Evolutionary conservation across 2,797 vertebrate species (phyloP), one percentile per base, ranked within the genome.

Genomic region (Mionectes olivaceus): DNA sequence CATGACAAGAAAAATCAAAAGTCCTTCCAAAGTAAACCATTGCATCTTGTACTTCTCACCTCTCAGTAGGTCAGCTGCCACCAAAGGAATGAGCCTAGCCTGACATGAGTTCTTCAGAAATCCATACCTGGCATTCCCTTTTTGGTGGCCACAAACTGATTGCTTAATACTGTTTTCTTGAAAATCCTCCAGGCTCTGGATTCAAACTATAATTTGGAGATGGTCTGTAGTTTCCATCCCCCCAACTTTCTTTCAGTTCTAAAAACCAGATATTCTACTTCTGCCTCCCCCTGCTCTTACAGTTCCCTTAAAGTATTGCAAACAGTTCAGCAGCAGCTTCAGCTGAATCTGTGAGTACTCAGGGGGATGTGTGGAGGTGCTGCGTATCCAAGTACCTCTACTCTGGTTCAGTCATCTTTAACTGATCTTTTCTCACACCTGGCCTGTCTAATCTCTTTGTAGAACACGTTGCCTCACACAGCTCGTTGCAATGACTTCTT

Each of bases 401-500:
- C 68, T 68, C 69, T 76, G 77, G 11, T 73, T 81, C 83, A 70
- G 27, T n/a, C 68, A 32, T 73, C 55, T 73, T 67, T 69, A 78
- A 52, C 77, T 85, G 77, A 65, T 86, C 55, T 55, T 56, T 71
- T 65, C 79, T 90, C 10, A 1, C 63, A 78, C 80, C 52, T 76
- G 73, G 39, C 39, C 69, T 56, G n/a, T 55, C 77, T 90, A 70
- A 77, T 76, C 23, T 82, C 94, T 73, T 71, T 60, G 63, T 63
- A 76, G 50, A 94, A 60, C 0, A 2, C 3, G 0, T 50, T 63
- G 43, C 64, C 49, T 95, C 59, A 87, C 75, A 69, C 56, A 89
- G 91, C 77, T 84, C 79, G 67, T 44, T 76, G 86, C 73, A 65
- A 25, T 79, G 83, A 65, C 87, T 83, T 76, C 70, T 92, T 92